Conservation (phyloP, 1,140 invertebrate species). For the Campoletis sonorensis region DNA sequence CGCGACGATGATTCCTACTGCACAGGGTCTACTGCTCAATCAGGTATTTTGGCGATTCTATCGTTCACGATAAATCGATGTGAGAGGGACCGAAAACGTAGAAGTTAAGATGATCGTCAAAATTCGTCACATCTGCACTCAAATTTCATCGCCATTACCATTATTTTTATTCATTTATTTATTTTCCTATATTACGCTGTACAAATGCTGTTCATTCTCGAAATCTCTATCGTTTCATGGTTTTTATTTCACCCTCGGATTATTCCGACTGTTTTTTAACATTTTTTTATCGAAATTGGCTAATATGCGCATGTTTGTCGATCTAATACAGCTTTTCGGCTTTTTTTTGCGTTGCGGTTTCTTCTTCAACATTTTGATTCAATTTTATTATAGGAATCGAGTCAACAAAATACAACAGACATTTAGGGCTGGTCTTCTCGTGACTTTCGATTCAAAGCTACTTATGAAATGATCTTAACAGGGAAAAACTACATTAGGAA, state of each 20-base stretch:
- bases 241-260: no score
- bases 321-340: not conserved
- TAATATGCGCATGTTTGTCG: constrained; percentile 15
- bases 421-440: no score
- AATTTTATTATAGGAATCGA: no score
- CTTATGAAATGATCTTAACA: no score
- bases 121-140: constrained; percentile 3
- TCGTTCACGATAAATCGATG: constrained; percentile 20
- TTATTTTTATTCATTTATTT: constrained; percentile 15
- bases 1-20: constrained; percentile 74
- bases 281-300: not conserved
- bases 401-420: no score
- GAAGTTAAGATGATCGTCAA: not conserved
- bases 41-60: constrained; percentile 62
- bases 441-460: no score
- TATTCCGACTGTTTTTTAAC: no score
- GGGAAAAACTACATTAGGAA: no score
- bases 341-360: not conserved
- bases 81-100: not conserved
- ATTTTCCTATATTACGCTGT: constrained; percentile 8
- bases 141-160: constrained; percentile 22
- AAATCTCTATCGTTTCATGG: no score
- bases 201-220: not conserved
- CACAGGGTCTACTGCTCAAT: constrained; percentile 73
- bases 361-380: no score